A percentile compares a stretch with the other conserved stretches of the same genome.
phyloP scores from a whole-genome alignment of 2,888 invertebrate genomes.

The Pegoplata infirma region DNA sequence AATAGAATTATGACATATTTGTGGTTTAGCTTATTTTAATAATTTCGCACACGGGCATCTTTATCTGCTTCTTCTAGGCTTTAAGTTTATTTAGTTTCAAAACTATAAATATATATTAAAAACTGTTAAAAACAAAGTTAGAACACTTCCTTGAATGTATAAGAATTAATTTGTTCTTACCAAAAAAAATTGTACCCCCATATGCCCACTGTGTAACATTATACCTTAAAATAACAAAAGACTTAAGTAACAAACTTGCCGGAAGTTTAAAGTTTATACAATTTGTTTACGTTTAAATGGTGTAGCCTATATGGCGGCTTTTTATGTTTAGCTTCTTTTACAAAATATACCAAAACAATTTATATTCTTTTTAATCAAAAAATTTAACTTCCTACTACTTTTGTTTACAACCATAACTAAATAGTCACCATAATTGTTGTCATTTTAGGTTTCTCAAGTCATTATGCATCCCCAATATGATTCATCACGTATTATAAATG shows the following conservation, averaged over 20 bases:
- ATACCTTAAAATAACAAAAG: constrained; percentile 12
- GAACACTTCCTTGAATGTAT: no score
- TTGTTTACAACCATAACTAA: not conserved
- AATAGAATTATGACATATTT: no score
- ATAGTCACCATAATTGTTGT: not conserved
- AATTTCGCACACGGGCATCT: no score
- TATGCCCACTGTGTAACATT: constrained; percentile 30
- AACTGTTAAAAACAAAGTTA: no score
- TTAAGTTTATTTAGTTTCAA: no score
- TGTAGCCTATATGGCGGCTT: constrained; percentile 21
- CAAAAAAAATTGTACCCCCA: no score
- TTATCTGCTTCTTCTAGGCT: no score
- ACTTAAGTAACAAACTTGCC: constrained; percentile 45
- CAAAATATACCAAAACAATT: constrained; percentile 12
- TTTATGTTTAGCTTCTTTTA: constrained; percentile 14
- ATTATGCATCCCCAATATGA: constrained; percentile 72
- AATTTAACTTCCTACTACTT: not conserved
- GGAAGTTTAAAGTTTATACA: constrained; percentile 43
- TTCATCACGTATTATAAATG: constrained; percentile 72
- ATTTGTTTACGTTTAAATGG: constrained; percentile 39
- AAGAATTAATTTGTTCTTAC: no score
- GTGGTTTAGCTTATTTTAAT: no score
- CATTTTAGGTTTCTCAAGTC: constrained; percentile 66
- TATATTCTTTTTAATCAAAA: not conserved
- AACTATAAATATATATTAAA: no score